Evolutionary conservation across 1,140 invertebrate species (phyloP), one percentile per base, ranked within the genome.

Genomic region (Leptinotarsa lineolata): DNA sequence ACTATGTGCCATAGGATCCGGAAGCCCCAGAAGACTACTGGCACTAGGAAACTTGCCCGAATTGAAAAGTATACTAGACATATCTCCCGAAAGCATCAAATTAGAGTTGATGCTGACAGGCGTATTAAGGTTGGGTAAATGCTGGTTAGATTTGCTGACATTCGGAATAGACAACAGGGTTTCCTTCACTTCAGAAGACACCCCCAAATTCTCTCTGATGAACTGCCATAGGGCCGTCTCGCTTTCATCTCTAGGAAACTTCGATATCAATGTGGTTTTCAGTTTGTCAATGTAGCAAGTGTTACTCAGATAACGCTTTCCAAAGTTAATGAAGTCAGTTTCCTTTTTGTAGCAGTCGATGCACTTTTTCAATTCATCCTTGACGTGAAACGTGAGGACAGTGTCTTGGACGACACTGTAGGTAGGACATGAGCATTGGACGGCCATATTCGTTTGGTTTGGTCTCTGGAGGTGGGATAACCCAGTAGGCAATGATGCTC

Each of bases 391-490:
- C 20, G 93, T 91, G 48, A 97, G 86, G 81, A 92, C 92, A 45
- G 91, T 90, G 82, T 97, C 95, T 79, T 95, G 91, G 6, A 92
- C 86, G 68, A 95, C 90, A 72, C 90, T 93, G 78, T 95, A n/a
- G n/a, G n/a, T n/a, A 97, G 77, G 93, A 92, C 85, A 98, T 91
- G 12, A 94, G 86, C 90, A 97, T 94, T 1, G 96, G 95, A 46
- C 94, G 89, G 0, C 95, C 95, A 86, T 96, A 96, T 84, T 98
- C 96, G 46, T 93, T 91, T 4, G 94, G 94, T 79, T 93, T 90
- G 79, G 94, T 93, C 86, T 98, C 96, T 45, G 94, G 92, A 16
- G 96, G 96, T 20, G 97, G 96, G 86, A 96, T 91, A 2, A 97
- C 95, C 96, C 96, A 98, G 83, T 94, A 98, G 70, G 94, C 92